Percentiles rank a stretch among this genome's conserved stretches.
Evolutionary conservation across 2,888 invertebrate species (phyloP).

Genomic region (Chesias legatella): DNA sequence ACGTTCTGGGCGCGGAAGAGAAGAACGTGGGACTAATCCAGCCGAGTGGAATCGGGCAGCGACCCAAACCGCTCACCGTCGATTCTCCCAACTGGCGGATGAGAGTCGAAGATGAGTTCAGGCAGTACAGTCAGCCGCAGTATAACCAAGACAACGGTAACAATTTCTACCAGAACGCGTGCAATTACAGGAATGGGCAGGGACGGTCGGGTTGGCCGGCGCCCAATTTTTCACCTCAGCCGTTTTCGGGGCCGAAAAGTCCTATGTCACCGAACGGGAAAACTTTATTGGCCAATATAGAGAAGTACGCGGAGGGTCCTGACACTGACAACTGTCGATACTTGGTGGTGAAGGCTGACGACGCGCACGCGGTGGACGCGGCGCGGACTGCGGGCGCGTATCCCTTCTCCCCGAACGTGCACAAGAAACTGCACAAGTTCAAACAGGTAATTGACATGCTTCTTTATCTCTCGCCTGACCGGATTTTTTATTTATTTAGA

Average conservation of each 20-base stretch:
- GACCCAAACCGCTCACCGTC: conserved; percentile 84
- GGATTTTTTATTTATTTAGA: too few species aligned
- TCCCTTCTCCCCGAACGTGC: conserved; percentile 82
- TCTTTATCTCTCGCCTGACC: not conserved
- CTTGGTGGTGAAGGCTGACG: conserved; percentile 82
- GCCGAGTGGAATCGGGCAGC: conserved; percentile 87
- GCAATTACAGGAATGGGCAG: conserved; percentile 46
- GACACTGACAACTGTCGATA: conserved; percentile 64
- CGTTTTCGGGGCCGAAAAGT: conserved; percentile 49
- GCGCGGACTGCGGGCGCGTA: conserved; percentile 78
- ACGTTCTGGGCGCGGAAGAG: conserved; percentile 86
- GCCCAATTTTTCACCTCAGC: conserved; percentile 48
- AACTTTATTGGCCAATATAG: conserved; percentile 60
- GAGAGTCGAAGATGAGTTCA: conserved; percentile 41
- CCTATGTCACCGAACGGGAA: conserved; percentile 63
- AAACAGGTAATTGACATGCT: conserved; percentile 70
- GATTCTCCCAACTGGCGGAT: conserved; percentile 75
- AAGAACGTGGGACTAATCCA: conserved; percentile 84
- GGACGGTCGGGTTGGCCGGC: conserved; percentile 36
- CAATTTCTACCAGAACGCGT: conserved; percentile 47
- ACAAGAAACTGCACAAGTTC: conserved; percentile 80
- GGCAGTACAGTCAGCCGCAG: conserved; percentile 47
- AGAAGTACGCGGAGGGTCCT: conserved; percentile 51
- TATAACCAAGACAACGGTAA: conserved; percentile 45
- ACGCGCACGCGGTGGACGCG: conserved; percentile 76